Base-by-base conservation (phyloP, 2,888 invertebrate species). In the Allophyes oxyacanthae region DNA sequence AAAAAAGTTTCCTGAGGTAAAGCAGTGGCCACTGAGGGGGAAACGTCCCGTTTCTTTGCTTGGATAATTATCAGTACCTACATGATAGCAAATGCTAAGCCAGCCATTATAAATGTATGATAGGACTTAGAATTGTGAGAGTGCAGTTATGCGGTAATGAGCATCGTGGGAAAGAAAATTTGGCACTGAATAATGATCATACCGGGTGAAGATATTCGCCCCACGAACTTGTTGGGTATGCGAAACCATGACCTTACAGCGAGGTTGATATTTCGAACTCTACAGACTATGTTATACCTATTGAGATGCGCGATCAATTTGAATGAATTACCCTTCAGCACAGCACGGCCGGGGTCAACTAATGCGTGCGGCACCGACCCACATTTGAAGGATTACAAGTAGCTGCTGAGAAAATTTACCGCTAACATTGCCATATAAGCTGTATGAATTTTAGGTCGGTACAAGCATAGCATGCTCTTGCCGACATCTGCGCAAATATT, bases 401-500 rank as follows among this genome's bases (percentile, higher is more conserved):
- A 92, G 93, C 92, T 87, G 88, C 88, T 82, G 89, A 93, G 94
- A 92, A 89, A 92, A 91, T 93, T 92, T 94, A 94, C 94, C 94
- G 94, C 92, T 94, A 94, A 86, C 92, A 85, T 91, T 87, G 88
- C 93, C 93, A 92, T 94, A 94, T 93, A 93, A 92, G 92, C 90
- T 88, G 91, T 91, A 91, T 91, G 92, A 92, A 91, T 93, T 93
- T 94, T 93, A 93, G 94, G 94, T 94, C 94, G 90, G 87, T 86
- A 87, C 89, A 90, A 91, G 91, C 89, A 91, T 88, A 90, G 87
- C 88, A 88, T 92, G 92, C 90, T 94, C 92, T 93, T 91, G 87
- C 90, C 91, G 90, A 91, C 93, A 93, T 92, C 93, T 94, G 93
- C 87, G 92, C 93, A 92, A 94, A 94, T 94, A 94, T 94, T 94